phyloP scores from a whole-genome alignment of 2,797 vertebrate species.

The Leptodactylus fallax region DNA sequence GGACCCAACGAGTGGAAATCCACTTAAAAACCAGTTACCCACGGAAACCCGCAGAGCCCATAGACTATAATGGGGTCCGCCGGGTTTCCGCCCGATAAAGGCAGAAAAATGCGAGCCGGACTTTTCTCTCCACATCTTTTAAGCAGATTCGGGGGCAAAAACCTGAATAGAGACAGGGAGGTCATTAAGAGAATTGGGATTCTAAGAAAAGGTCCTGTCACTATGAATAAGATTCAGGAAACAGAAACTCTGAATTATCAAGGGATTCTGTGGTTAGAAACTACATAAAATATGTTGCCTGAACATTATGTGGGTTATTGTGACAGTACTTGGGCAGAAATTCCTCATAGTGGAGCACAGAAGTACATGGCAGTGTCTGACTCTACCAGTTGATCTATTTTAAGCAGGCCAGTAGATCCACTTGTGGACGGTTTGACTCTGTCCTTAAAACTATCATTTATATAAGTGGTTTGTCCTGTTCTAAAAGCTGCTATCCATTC shows the following conservation, averaged over 20 bases:
- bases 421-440: slow-evolving; percentile 53
- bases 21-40: no score
- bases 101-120: no score
- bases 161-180: no score
- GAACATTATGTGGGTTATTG: background rate
- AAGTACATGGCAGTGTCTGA: slow-evolving; percentile 56
- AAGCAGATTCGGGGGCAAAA: no score
- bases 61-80: no score
- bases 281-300: background rate
- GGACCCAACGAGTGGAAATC: no score
- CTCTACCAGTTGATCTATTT: slow-evolving; percentile 29
- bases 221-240: no score
- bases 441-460: slow-evolving; percentile 29
- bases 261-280: background rate
- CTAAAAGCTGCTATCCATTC: slow-evolving; percentile 54
- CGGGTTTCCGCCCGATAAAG: no score
- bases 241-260: background rate
- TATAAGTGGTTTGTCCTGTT: slow-evolving; percentile 27
- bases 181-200: no score
- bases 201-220: no score
- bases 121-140: no score
- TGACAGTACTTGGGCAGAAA: background rate
- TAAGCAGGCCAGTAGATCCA: slow-evolving; percentile 56
- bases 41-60: no score
- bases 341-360: slow-evolving; percentile 47